Evolutionary conservation across 2,888 invertebrate genomes (phyloP), one percentile per base, ranked within the genome.

Genomic region (Steinernema hermaphroditum): DNA sequence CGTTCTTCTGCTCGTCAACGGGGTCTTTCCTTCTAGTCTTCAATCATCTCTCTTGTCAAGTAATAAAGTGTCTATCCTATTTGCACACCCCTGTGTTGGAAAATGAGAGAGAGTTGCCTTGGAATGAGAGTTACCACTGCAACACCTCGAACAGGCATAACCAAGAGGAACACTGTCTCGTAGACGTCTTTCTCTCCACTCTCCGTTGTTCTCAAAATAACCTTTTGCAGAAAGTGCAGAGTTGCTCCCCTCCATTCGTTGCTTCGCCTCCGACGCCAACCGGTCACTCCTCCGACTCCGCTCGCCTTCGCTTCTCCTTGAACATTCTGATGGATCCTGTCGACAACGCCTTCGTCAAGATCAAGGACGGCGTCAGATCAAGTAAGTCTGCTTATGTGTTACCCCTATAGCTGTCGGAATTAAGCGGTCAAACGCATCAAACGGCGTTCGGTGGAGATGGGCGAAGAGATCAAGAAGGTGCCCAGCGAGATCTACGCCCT

Each of bases 1-100:
- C 32, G 2, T 62, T 62, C 32, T 62, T 32, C 32, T 27, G 29
- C 62, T 62, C 62, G 24, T 62, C 62, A 62, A 62, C 62, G 62
- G 62, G 62, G 32, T 54, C 54, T 62, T 62, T 62, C 37, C 32
- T 62, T 32, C 29, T 22, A 50, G 4, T 62, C 29, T 32, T 62
- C 62, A 54, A 22, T 54, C 54, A 54, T 62, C 27, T 29, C 27
- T 4, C 27, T 32, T n/a, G 16, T 62, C 29, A 1, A 62, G 16
- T 32, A 62, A 29, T 32, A 62, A 62, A 62, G 62, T n/a, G 6
- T 62, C 29, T 12, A 22, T 62, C 19, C 12, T n/a, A 49, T 8
- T 49, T 49, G 43, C 49, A 19, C 49, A 41, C 14, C 41, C 14
- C 14, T 41, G n/a, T n/a, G n/a, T n/a, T n/a, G n/a, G n/a, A n/a